phyloP scores from a whole-genome alignment of 2,797 vertebrate genomes.

The Mionectes olivaceus region DNA sequence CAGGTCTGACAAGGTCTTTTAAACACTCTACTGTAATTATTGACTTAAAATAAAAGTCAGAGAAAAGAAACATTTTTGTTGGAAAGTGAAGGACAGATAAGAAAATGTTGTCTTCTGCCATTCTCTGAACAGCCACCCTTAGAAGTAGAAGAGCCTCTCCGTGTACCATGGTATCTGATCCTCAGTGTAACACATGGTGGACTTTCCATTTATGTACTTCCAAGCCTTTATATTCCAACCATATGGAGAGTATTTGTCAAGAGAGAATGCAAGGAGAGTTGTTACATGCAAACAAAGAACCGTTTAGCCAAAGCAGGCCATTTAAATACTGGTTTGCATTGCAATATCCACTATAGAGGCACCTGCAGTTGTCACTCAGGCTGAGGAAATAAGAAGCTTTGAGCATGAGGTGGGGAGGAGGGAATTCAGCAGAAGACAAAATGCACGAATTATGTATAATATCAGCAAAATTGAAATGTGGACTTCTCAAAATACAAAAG shows the following conservation, averaged over 20 bases:
- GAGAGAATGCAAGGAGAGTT: neutral
- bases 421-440: neutral
- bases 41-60: neutral
- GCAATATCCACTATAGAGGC: slow-evolving; percentile 23
- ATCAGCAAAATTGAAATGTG: slow-evolving; percentile 3
- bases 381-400: slow-evolving; percentile 8
- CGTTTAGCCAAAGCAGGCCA: neutral
- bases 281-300: slow-evolving; percentile 28
- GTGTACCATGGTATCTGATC: neutral
- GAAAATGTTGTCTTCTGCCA: neutral
- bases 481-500: neutral
- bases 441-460: slow-evolving; percentile 17
- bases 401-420: neutral
- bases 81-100: neutral
- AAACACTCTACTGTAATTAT: neutral
- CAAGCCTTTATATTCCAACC: neutral
- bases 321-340: slow-evolving; percentile 55
- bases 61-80: neutral
- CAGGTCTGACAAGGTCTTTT: neutral
- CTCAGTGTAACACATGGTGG: neutral
- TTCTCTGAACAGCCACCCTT: neutral
- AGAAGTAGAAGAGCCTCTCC: neutral
- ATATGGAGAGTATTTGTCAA: neutral
- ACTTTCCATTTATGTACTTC: neutral
- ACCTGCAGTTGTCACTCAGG: neutral